Evolutionary conservation across 2,113 vertebrate genomes (phyloP), one percentile per base, ranked within the genome.

Genomic region (Anseranas semipalmata): DNA sequence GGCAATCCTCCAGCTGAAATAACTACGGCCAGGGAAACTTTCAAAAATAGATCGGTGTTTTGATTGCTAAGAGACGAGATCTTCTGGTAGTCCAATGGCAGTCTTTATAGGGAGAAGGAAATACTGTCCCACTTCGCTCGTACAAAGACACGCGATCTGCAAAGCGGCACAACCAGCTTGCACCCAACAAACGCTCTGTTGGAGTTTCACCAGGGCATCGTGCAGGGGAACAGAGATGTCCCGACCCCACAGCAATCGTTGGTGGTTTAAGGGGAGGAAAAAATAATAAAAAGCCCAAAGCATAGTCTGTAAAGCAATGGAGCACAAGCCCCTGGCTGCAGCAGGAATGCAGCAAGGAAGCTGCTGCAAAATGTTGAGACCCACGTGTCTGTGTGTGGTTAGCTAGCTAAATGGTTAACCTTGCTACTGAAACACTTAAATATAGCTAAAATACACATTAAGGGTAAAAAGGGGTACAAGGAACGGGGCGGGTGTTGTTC

Each of bases 151-250:
- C 10, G 15, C 15, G 4, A 30, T 32, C 53, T 33, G 21, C 22
- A 32, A 16, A 30, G 15, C 30, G 37, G 71, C 37, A 55, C 10
- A 32, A 21, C 0, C 32, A 35, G 10, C 13, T 10, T 56, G 22
- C 13, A 50, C 8, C 8, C 30, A 45, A 81, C 9, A 30, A 58
- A 45, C 2, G 8, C 32, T 46, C 33, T 10, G 7, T 37, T 80
- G 43, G 55, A 80, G 56, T 20, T 66, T 41, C 41, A 78, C 60
- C 27, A 77, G 68, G 60, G 46, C 2, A 1, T n/a, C 0, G 0
- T 35, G 37, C 50, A 53, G 37, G 48, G 90, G 25, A 9, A 60
- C 4, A 30, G 22, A 5, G 16, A 35, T 19, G 24, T 8, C 35
- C 63, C 37, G 50, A 78, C 3, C 3, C 1, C 1, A 74, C 9